A percentile compares a stretch with the other conserved stretches of the same genome.
Conservation (phyloP, 2,797 vertebrate genomes). For the Coregonus suidteri region DNA sequence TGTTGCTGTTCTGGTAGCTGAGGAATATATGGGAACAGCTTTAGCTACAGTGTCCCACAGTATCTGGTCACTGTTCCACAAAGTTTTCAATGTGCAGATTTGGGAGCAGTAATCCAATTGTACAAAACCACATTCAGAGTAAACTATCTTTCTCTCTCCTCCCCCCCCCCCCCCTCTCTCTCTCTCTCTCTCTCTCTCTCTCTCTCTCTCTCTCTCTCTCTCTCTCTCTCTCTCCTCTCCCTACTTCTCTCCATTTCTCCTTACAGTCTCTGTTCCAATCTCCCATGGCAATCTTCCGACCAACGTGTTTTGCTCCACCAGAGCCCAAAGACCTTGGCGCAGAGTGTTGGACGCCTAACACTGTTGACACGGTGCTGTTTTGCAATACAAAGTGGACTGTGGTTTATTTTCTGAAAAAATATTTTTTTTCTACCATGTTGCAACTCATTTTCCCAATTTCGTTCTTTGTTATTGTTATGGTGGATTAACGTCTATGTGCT, state of each 20-base stretch:
- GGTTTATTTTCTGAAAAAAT: slow-evolving; percentile 19
- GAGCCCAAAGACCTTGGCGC: slow-evolving; percentile 16
- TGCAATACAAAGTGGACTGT: slow-evolving; percentile 23
- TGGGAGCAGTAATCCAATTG: slow-evolving; percentile 17
- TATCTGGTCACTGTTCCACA: slow-evolving; percentile 3
- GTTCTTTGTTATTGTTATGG: slow-evolving; percentile 18
- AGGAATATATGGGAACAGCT: not conserved
- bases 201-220: not conserved
- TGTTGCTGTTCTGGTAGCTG: not conserved
- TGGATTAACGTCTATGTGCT: slow-evolving; percentile 10
- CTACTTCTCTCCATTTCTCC: not conserved
- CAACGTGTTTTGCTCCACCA: slow-evolving; percentile 13
- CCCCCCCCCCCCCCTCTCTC: not conserved
- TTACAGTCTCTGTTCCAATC: slow-evolving; percentile 13
- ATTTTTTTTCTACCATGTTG: not conserved
- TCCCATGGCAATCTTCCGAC: slow-evolving; percentile 21
- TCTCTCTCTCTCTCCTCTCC: not conserved
- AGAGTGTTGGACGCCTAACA: slow-evolving; percentile 10
- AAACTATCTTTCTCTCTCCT: not conserved
- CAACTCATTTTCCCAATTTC: not conserved
- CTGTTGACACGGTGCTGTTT: slow-evolving; percentile 20
- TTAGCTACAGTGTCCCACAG: not conserved
- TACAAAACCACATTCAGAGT: slow-evolving; percentile 8
- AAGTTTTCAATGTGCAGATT: not conserved
- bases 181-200: not conserved